phyloP scores from a whole-genome alignment of 1,140 invertebrate species.

The Muscidifurax raptorellus region DNA sequence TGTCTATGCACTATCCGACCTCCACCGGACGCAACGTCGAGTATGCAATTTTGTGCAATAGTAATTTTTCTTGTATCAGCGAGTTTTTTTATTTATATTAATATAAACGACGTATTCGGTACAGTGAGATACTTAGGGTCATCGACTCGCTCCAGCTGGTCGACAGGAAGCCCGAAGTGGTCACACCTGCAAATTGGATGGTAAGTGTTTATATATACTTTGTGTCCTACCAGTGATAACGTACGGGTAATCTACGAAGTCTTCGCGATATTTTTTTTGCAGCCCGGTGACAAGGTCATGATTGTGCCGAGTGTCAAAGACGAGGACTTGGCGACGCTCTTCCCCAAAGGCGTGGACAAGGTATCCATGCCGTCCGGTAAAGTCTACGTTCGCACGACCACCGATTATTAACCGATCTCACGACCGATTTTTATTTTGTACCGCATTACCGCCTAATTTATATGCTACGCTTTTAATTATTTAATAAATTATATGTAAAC shows the following conservation, averaged over 20 bases:
- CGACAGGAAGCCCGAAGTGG: conserved; percentile 82
- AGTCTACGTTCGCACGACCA: conserved; percentile 86
- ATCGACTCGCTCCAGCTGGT: conserved; percentile 93
- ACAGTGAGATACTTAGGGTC: conserved; percentile 91
- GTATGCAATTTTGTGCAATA: conserved; percentile 79
- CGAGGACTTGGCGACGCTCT: conserved; percentile 82
- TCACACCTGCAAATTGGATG: conserved; percentile 92
- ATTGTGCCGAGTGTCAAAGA: conserved; percentile 84
- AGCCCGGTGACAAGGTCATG: conserved; percentile 89
- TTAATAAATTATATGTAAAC: neutral
- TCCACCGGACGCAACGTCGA: conserved; percentile 94
- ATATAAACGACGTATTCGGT: conserved; percentile 65
- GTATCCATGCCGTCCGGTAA: conserved; percentile 87
- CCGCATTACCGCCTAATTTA: neutral
- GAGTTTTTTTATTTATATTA: neutral
- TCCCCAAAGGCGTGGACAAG: conserved; percentile 83
- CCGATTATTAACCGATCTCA: conserved; percentile 76
- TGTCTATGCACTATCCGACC: conserved; percentile 93
- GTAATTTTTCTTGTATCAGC: neutral
- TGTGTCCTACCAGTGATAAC: neutral
- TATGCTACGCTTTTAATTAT: neutral
- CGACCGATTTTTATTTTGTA: neutral
- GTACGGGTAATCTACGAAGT: neutral
- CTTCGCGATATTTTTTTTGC: conserved; percentile 60
- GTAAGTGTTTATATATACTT: conserved; percentile 76